These are phyloP conservation scores for Parus major DNA, from an alignment of 2,113 vertebrate species.

Conservation along the genomic window DNA sequence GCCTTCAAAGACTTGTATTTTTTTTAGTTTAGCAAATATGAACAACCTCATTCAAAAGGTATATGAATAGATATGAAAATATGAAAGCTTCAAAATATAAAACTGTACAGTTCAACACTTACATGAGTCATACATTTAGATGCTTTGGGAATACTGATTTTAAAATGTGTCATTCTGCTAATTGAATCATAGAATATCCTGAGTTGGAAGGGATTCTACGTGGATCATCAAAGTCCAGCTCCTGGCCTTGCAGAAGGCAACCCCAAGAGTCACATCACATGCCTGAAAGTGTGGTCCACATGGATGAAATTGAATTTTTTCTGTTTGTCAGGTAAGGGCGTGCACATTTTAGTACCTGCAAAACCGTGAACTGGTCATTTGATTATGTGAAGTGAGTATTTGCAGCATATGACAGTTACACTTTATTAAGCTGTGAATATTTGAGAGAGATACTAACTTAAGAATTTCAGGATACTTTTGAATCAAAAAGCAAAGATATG, in stretches of 20 bases:
- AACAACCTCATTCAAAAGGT: neutral
- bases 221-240: neutral
- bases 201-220: neutral
- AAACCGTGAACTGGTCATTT: neutral
- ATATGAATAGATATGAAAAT: no score
- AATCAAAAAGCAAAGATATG: neutral
- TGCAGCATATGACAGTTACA: neutral
- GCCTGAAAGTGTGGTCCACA: neutral
- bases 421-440: neutral
- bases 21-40: neutral
- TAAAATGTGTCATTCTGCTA: neutral
- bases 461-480: neutral
- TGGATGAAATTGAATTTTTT: neutral
- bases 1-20: neutral
- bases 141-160: neutral
- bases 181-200: neutral
- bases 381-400: neutral
- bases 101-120: neutral
- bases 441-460: neutral
- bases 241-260: neutral
- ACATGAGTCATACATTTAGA: rapidly evolving
- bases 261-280: neutral
- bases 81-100: neutral
- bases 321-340: neutral
- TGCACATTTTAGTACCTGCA: neutral